Conservation (phyloP, 2,113 vertebrate species). For the Indicator maculatus region DNA sequence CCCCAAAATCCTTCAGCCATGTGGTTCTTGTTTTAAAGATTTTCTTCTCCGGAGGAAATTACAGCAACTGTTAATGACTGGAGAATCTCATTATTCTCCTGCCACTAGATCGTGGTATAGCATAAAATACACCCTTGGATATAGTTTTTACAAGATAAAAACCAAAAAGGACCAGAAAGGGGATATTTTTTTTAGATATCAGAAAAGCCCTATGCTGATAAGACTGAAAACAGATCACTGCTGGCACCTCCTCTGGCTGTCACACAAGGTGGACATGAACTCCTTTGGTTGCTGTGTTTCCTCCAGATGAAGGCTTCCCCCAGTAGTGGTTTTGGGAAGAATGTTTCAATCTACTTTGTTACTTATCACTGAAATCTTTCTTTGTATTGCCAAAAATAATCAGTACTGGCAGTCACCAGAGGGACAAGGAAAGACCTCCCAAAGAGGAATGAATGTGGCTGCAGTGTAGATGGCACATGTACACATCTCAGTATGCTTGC, state of each 20-base stretch:
- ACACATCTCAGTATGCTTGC: background rate
- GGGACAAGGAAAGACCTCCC: background rate
- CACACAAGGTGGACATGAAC: background rate
- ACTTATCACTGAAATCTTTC: background rate
- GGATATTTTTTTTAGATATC: background rate
- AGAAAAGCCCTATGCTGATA: background rate
- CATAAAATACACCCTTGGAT: background rate
- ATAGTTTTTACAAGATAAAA: background rate
- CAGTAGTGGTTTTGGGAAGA: background rate
- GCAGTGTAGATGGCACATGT: accelerated
- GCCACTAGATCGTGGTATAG: background rate
- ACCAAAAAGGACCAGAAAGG: background rate
- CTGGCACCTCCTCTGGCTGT: background rate
- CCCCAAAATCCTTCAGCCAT: background rate
- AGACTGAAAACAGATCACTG: background rate
- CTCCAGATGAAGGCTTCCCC: background rate
- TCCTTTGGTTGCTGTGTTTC: background rate
- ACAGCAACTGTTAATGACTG: background rate
- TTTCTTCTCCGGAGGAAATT: background rate
- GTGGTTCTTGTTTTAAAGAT: background rate
- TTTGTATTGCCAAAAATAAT: background rate
- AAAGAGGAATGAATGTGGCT: background rate
- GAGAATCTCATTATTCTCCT: background rate
- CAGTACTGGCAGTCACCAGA: background rate
- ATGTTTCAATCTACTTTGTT: background rate